Percentiles rank a stretch among this genome's conserved stretches.
Conservation (phyloP, 2,888 invertebrate species). For the Dexiosoma caninum region DNA sequence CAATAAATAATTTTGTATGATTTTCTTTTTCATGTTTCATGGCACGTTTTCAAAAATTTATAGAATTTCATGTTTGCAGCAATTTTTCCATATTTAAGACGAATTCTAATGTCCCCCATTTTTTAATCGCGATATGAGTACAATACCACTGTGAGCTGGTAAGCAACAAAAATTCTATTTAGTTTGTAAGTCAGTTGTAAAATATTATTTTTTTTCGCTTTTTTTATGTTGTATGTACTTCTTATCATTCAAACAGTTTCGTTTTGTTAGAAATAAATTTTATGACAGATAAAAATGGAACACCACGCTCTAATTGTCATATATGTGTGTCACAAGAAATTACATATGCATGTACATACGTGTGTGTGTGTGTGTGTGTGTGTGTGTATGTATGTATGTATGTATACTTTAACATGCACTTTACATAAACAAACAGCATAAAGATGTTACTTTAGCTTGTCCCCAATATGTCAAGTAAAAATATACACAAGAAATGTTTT, state of each 20-base stretch:
- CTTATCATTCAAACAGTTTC: background rate
- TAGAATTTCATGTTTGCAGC: too few relatives aligned
- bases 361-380: background rate
- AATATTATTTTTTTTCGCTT: background rate
- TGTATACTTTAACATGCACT: background rate
- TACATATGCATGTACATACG: background rate
- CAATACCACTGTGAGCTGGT: background rate
- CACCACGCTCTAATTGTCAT: conserved; percentile 14
- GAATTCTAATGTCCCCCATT: background rate
- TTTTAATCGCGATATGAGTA: background rate
- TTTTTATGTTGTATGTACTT: too few relatives aligned
- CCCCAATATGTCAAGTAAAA: background rate
- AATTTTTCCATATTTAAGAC: background rate
- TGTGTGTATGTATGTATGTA: background rate
- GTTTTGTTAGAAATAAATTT: background rate
- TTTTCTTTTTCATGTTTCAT: too few relatives aligned
- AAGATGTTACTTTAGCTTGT: background rate
- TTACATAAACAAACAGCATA: background rate
- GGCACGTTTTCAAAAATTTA: too few relatives aligned
- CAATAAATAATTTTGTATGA: too few relatives aligned
- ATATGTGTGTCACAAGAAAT: background rate
- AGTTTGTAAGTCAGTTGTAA: background rate
- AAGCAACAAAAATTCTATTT: background rate
- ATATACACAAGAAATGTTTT: background rate
- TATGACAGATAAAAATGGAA: background rate